Evolutionary conservation across 2,797 vertebrate genomes (phyloP), one percentile per base, ranked within the genome.

Genomic region (Acipenser transmontanus): DNA sequence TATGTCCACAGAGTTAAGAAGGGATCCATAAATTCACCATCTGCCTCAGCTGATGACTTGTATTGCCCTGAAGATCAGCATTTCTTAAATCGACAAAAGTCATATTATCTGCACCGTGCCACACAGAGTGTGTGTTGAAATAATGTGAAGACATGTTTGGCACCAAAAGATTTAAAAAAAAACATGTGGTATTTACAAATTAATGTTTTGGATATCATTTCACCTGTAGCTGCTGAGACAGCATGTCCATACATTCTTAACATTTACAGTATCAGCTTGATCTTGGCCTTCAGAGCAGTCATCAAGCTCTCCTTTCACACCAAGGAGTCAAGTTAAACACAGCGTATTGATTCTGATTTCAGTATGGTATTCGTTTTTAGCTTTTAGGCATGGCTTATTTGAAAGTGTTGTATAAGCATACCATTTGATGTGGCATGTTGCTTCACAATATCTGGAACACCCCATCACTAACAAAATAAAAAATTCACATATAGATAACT

Each of bases 371-470:
- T 54, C 52, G 0, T 54, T 9, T 54, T 54, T 54, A 9, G 9
- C 52, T 54, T 54, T 9, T 9, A 54, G 52, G 52, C n/a, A n/a
- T 54, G 8, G 52, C 7, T 54, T 54, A n/a, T 9, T 54, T 54
- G 52, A 54, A 54, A 2, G 5, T 9, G 52, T 54, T 54, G 7
- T n/a, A 54, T 54, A 54, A 54, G n/a, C 52, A 54, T 54, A 54
- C n/a, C 52, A 9, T 54, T 54, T 9, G n/a, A 34, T 34, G 10
- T 49, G 47, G 10, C 66, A 12, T 51, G 66, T 20, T 57, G 17
- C 47, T 54, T 10, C 61, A 56, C 17, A 63, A 13, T 47, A 20
- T 50, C 54, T 64, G 62, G 63, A 34, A 56, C 50, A 62, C 47
- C 7, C 14, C 13, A 14, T 1, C 9, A 61, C 47, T 62, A 34